Base-by-base conservation (phyloP, 37 sponge, comb jelly and placozoan species). In the Cladorhizidae sp. region DNA sequence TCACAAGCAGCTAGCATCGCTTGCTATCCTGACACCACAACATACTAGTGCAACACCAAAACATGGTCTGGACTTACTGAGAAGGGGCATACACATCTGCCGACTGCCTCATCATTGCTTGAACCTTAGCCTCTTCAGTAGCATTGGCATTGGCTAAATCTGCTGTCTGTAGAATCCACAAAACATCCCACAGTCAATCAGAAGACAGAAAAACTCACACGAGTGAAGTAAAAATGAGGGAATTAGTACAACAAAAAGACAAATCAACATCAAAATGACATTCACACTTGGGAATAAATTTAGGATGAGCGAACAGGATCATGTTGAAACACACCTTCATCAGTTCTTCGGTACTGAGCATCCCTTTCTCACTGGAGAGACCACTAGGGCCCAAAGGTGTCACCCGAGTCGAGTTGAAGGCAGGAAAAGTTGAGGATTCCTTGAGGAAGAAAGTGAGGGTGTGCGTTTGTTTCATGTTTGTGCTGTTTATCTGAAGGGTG, bases 101-200 rank as follows among this genome's bases (percentile, higher is more conserved):
- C 1, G 87, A 65, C 78, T 95, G 96, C n/a, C 59, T 87, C 86
- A 97, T 97, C 89, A 91, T 89, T 6, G 89, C 95, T 67, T 69
- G 78, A 43, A 97, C 63, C 80, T 93, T 97, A n/a, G 91, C 97
- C 43, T 94, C 90, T 71, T 97, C 97, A 39, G 90, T 89, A 0
- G 86, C 97, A 64, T 88, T 74, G 49, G 90, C 83, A 57, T 75
- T 90, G 40, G 77, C 71, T 39, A 93, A 71, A 80, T 97, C 90
- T 21, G 85, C 76, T 22, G 70, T 88, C 97, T 97, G 83, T 40
- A 37, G 32, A 25, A 14, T 3, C 45, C 29, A 71, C 26, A 9
- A 37, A 37, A 67, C 5, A 37, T 67, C 38, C 5, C 68, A 37
- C 3, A 15, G 20, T 36, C 6, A 6, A 71, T 9, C 35, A 43